Percentiles rank a stretch among this genome's conserved stretches.
These are phyloP conservation scores for Eurytoma adleriae DNA, from an alignment of 2,888 invertebrate species.

Conservation along the genomic window DNA sequence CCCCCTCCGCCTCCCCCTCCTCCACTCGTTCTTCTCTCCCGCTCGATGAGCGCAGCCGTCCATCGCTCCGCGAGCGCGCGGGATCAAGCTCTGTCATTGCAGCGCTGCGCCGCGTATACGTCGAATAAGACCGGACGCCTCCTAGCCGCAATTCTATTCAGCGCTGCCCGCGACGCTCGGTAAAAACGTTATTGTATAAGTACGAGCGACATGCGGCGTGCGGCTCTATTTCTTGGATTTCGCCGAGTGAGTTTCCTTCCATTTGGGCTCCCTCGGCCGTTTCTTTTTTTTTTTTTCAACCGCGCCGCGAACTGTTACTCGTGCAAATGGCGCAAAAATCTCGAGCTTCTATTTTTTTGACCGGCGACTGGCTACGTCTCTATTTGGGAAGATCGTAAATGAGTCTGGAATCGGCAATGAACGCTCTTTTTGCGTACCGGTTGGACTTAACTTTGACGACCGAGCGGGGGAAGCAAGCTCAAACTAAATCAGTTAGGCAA, in stretches of 20 bases:
- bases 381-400: background rate
- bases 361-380: background rate
- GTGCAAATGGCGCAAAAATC: conserved; percentile 18
- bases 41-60: background rate
- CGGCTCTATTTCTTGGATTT: conserved; percentile 14
- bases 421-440: background rate
- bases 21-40: background rate
- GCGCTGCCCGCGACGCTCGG: background rate
- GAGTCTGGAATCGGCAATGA: background rate
- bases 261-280: background rate
- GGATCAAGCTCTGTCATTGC: background rate
- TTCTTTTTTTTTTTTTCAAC: background rate
- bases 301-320: too few species aligned
- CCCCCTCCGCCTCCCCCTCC: background rate
- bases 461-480: background rate
- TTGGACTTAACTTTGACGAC: background rate
- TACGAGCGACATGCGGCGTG: background rate
- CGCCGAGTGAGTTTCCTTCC: background rate
- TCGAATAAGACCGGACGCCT: conserved; percentile 11
- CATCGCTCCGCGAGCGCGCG: too few species aligned
- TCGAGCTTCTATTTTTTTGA: background rate
- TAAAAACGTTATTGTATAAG: conserved; percentile 32
- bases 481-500: background rate
- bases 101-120: background rate
- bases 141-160: background rate